Conservation (phyloP, 2,888 invertebrate species). For the Bombylius major region DNA sequence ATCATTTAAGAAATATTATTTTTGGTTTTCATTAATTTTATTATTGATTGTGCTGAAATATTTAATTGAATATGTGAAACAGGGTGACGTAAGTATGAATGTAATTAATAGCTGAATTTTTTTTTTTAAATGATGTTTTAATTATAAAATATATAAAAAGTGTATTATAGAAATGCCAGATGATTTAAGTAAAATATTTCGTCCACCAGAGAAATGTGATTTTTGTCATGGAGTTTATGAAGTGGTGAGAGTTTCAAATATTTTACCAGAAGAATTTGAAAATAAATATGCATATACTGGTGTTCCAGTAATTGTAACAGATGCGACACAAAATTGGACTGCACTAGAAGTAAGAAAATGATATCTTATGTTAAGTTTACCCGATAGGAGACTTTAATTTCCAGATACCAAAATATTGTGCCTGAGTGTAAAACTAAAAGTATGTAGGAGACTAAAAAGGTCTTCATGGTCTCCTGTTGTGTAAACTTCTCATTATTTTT, state of each 20-base stretch:
- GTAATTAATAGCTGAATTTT: too few relatives aligned
- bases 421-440: too few relatives aligned
- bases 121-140: too few relatives aligned
- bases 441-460: too few relatives aligned
- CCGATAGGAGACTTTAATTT: too few relatives aligned
- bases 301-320: conserved; percentile 71
- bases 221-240: conserved; percentile 55
- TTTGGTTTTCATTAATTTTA: neutral
- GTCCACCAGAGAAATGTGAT: conserved; percentile 68
- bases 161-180: conserved; percentile 16
- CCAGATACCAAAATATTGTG: too few relatives aligned
- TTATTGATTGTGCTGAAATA: neutral
- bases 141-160: neutral
- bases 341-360: conserved; percentile 43
- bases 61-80: conserved; percentile 1
- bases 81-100: conserved; percentile 2
- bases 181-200: conserved; percentile 39
- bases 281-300: conserved; percentile 60
- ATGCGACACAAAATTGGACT: conserved; percentile 71
- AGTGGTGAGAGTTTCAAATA: conserved; percentile 52
- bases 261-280: conserved; percentile 59
- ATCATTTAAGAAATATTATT: neutral
- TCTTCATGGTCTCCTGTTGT: too few relatives aligned
- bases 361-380: too few relatives aligned
- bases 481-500: neutral